Conservation (phyloP, 2,797 vertebrate species). For the Myotis findleyi region DNA sequence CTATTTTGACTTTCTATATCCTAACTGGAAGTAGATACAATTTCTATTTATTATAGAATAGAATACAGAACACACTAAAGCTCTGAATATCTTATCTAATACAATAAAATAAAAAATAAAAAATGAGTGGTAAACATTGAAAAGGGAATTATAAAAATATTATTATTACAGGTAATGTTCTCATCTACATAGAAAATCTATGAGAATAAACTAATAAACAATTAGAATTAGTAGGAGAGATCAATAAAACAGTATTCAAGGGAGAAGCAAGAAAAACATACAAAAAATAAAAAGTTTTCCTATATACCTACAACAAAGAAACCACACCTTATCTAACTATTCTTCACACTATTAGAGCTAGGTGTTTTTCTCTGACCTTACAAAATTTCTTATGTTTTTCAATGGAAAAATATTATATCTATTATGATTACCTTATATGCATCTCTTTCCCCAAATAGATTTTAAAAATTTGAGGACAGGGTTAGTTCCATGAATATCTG, state of each 20-base stretch:
- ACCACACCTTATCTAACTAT: not conserved
- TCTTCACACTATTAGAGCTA: not conserved
- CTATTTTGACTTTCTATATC: not conserved
- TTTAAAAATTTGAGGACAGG: not conserved
- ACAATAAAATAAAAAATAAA: not conserved
- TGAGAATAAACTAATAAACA: not conserved
- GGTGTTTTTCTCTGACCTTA: not conserved
- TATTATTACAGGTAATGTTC: not conserved
- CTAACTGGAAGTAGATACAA: not conserved
- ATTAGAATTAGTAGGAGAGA: not conserved
- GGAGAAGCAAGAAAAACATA: not conserved
- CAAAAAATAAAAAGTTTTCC: conserved; percentile 6
- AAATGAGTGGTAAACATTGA: not conserved
- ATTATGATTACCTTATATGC: not conserved
- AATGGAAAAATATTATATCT: not conserved
- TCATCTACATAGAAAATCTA: not conserved
- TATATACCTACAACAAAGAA: not conserved
- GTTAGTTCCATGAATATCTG: not conserved
- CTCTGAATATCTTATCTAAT: not conserved
- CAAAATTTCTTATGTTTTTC: conserved; percentile 4
- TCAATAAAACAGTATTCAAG: not conserved
- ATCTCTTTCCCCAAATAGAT: not conserved
- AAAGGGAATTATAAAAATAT: not conserved
- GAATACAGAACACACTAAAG: not conserved
- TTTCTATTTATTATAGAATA: not conserved